phyloP scores from a whole-genome alignment of 2,888 invertebrate genomes.

The Andrena bicolor region DNA sequence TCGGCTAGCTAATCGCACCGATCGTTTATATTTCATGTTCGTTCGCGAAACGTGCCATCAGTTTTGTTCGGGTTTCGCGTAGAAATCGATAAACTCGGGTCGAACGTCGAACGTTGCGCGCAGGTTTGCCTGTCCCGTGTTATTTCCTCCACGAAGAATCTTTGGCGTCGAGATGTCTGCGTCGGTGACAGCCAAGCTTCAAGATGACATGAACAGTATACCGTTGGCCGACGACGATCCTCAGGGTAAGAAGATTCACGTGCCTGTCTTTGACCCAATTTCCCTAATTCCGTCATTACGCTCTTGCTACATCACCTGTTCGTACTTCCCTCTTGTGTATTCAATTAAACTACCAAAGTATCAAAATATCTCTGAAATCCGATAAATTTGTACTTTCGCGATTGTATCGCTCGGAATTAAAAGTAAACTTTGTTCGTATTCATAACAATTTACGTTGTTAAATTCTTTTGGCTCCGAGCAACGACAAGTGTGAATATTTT shows the following conservation, averaged over 20 bases:
- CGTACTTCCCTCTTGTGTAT: not conserved
- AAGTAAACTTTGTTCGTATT: not conserved
- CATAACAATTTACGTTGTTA: not conserved
- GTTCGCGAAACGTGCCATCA: not conserved
- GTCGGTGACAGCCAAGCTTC: conserved; percentile 87
- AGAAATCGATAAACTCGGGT: conserved; percentile 61
- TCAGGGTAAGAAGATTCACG: conserved; percentile 87
- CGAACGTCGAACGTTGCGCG: conserved; percentile 52
- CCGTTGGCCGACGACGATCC: conserved; percentile 97
- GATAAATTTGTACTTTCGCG: not conserved
- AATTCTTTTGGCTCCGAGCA: not conserved
- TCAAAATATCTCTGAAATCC: not conserved
- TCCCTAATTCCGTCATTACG: conserved; percentile 2
- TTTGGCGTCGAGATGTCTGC: conserved; percentile 65
- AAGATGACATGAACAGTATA: conserved; percentile 92
- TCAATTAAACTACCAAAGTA: conserved; percentile 16
- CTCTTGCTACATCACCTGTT: conserved; percentile 21
- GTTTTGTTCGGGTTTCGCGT: conserved; percentile 17
- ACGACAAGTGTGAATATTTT: not conserved
- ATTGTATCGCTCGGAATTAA: not conserved
- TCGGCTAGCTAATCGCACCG: not conserved
- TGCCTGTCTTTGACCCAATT: conserved; percentile 25
- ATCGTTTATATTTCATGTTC: conserved; percentile 2
- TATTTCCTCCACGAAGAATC: conserved; percentile 47
- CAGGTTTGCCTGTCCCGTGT: conserved; percentile 54